These are phyloP conservation scores for Polyommatus icarus DNA, from an alignment of 2,888 invertebrate species.

Conservation along the genomic window DNA sequence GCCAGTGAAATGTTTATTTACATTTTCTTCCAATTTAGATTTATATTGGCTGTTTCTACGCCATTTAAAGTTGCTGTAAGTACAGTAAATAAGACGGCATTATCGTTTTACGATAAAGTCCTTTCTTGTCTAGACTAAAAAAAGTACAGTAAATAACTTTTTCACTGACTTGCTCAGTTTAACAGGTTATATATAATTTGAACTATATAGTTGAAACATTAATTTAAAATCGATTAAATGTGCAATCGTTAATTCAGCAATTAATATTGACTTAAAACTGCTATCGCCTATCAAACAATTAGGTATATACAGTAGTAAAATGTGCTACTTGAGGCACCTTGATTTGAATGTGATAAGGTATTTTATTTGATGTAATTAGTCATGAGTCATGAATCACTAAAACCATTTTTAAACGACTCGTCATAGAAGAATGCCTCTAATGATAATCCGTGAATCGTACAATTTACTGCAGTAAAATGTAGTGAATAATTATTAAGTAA, in stretches of 20 bases:
- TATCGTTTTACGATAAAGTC: no score
- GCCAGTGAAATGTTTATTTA: constrained; percentile 14
- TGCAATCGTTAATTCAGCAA: neutral
- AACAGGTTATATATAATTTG: neutral
- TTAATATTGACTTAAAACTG: neutral
- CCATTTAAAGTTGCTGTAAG: neutral
- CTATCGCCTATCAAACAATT: constrained; percentile 3
- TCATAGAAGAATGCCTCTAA: no score
- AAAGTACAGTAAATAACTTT: neutral
- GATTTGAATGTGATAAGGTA: neutral
- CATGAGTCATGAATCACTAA: no score
- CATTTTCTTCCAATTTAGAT: neutral
- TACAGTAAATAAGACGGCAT: neutral
- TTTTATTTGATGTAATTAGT: neutral
- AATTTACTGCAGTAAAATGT: no score
- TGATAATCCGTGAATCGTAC: no score
- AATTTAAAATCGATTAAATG: neutral
- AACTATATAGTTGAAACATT: neutral
- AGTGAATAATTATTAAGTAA: no score
- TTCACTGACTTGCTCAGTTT: neutral
- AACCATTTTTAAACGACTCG: no score
- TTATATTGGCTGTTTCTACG: neutral
- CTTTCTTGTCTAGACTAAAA: no score
- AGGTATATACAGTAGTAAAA: neutral
- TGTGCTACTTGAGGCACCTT: neutral